A percentile compares a stretch with the other conserved stretches of the same genome.
These are phyloP conservation scores for Cydia amplana DNA, from an alignment of 1,140 invertebrate genomes.

Conservation along the genomic window DNA sequence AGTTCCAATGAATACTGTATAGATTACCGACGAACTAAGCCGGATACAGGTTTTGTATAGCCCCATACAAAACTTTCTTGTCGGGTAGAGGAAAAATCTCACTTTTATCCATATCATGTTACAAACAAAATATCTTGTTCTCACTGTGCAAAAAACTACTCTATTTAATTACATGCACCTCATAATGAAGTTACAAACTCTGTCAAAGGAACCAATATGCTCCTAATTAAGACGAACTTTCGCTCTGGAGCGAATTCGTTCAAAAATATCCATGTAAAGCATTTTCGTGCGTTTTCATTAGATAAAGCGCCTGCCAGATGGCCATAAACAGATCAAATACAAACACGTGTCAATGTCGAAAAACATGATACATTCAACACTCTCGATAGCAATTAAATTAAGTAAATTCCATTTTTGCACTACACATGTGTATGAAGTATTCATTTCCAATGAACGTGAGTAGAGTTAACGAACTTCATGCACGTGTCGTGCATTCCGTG, in stretches of 20 bases:
- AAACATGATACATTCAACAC: background rate
- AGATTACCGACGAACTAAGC: too few species aligned
- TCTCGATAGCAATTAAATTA: background rate
- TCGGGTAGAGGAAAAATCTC: too few species aligned
- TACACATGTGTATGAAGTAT: background rate
- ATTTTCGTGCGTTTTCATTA: background rate
- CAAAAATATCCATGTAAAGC: background rate
- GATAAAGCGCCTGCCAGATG: background rate
- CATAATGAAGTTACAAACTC: background rate
- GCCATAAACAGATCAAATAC: background rate
- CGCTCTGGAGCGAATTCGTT: background rate
- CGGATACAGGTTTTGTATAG: too few species aligned
- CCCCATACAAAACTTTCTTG: too few species aligned
- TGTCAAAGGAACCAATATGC: constrained; percentile 5
- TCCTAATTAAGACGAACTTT: background rate
- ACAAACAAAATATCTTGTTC: too few species aligned
- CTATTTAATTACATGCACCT: background rate
- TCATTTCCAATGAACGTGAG: background rate
- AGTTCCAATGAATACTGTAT: too few species aligned
- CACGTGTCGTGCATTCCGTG: background rate
- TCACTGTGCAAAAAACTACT: background rate
- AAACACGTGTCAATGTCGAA: background rate
- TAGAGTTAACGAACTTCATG: background rate
- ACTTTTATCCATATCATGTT: too few species aligned
- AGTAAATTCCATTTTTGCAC: background rate